A percentile compares a stretch with the other conserved stretches of the same genome.
These are phyloP conservation scores for Drosophila prolongata DNA, from an alignment of 2,888 invertebrate genomes.

Conservation along the genomic window DNA sequence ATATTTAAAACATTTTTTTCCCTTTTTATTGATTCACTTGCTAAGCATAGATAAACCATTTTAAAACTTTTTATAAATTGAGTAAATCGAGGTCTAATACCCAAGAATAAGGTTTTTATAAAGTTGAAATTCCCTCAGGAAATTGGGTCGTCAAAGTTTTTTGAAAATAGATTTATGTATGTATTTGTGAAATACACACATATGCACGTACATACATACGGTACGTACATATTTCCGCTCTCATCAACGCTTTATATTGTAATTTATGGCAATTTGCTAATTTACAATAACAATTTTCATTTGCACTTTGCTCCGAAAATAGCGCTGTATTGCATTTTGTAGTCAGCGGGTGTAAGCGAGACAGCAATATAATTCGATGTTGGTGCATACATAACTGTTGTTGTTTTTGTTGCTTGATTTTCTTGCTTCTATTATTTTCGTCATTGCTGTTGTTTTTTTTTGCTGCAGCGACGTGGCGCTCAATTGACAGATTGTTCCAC, in stretches of 20 bases:
- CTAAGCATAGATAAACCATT: no score
- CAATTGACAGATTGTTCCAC: constrained; percentile 59
- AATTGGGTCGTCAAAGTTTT: not conserved
- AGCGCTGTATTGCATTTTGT: constrained; percentile 38
- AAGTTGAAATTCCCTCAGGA: not conserved
- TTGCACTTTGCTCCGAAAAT: constrained; percentile 61
- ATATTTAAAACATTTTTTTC: no score
- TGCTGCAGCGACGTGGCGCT: constrained; percentile 22
- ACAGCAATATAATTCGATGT: constrained; percentile 38
- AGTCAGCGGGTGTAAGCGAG: constrained; percentile 3
- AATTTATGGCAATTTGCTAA: constrained; percentile 52
- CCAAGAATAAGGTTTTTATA: no score
- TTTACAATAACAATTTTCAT: constrained; percentile 58
- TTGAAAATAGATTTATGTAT: not conserved
- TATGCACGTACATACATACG: not conserved
- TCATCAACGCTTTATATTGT: constrained; percentile 14
- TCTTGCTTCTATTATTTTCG: constrained; percentile 13
- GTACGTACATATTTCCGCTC: constrained; percentile 6
- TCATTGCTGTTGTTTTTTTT: constrained; percentile 8
- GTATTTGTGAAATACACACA: not conserved
- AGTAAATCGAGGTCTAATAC: no score
- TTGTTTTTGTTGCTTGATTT: constrained; percentile 1
- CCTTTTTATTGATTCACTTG: no score
- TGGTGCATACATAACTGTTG: constrained; percentile 44
- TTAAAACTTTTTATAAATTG: no score